Conservation (phyloP, 1,140 invertebrate genomes). For the Cepaea nemoralis region DNA sequence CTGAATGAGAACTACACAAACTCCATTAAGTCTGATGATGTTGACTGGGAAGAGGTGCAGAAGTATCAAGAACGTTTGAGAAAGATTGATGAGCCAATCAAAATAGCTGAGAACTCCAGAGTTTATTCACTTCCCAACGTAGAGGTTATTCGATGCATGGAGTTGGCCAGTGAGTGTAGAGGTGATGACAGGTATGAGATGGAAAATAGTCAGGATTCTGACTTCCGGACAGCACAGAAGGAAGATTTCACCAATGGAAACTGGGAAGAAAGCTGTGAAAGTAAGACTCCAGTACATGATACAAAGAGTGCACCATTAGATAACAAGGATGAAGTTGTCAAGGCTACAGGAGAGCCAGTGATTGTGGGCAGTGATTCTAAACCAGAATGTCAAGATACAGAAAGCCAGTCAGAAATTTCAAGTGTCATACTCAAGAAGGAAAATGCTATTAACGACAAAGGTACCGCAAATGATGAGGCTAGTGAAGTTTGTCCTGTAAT, state of each 20-base stretch:
- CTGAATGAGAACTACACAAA: constrained; percentile 35
- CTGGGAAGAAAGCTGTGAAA: background rate
- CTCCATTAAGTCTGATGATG: constrained; percentile 29
- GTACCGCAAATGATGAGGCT: background rate
- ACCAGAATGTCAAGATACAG: too few relatives aligned
- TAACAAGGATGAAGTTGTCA: background rate
- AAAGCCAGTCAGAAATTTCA: background rate
- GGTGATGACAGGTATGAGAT: background rate
- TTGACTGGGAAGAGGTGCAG: constrained; percentile 28
- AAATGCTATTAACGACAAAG: background rate
- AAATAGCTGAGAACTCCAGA: constrained; percentile 1
- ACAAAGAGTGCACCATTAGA: background rate
- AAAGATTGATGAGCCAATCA: constrained; percentile 28
- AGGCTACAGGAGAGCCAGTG: background rate
- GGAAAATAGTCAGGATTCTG: background rate
- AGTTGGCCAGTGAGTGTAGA: background rate
- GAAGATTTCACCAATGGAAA: background rate
- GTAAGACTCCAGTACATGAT: background rate
- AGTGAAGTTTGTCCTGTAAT: background rate
- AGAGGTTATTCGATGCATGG: background rate
- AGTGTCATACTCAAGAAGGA: background rate
- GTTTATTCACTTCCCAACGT: constrained; percentile 24
- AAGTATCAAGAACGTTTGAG: constrained; percentile 22
- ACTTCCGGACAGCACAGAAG: background rate
- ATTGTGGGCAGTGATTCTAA: background rate